Base-by-base conservation (phyloP, 2,888 invertebrate species). In the Nomada fucata region DNA sequence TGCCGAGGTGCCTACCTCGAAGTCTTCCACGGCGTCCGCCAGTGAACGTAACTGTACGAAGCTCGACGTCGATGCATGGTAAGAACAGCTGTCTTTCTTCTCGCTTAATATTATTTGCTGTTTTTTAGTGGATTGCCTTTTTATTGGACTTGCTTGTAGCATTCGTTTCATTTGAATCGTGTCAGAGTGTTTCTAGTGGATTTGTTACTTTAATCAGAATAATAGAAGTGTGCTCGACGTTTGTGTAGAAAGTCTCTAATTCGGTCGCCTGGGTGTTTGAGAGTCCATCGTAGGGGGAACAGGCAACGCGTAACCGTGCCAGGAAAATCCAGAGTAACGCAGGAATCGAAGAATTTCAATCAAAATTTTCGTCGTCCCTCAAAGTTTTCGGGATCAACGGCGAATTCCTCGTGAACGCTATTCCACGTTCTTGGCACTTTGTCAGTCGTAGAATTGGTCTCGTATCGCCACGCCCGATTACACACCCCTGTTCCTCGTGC, bases 391-490 rank as follows among this genome's bases (percentile, higher is more conserved):
- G 70, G 50, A 10, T 36, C 59, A 26, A 36, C 18, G 44, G 15
- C 77, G 18, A 65, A 55, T 50, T 20, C 47, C 20, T 29, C 53
- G 50, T 72, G 68, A 67, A 80, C 68, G 59, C 68, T 79, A 36
- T 15, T 65, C 42, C 29, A 55, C 60, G 78, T 75, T 75, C 75
- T 79, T 74, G 84, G 71, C 59, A 86, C 82, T 84, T 84, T 85
- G 79, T 81, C 53, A 75, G 74, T 79, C 79, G 73, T 86, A 86
- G 89, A 90, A 90, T 91, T 90, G 90, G 88, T 88, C 86, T 78
- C 79, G 75, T 79, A 82, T 70, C 70, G 89, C 88, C 91, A 91
- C 91, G 75, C 91, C 89, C 91, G 88, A 88, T 91, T 89, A 84
- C 88, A 80, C 90, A 84, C 87, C 86, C 86, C 74, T 79, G 71